These are phyloP conservation scores for Ormyrus thymus DNA, from an alignment of 2,888 invertebrate genomes.

Conservation along the genomic window DNA sequence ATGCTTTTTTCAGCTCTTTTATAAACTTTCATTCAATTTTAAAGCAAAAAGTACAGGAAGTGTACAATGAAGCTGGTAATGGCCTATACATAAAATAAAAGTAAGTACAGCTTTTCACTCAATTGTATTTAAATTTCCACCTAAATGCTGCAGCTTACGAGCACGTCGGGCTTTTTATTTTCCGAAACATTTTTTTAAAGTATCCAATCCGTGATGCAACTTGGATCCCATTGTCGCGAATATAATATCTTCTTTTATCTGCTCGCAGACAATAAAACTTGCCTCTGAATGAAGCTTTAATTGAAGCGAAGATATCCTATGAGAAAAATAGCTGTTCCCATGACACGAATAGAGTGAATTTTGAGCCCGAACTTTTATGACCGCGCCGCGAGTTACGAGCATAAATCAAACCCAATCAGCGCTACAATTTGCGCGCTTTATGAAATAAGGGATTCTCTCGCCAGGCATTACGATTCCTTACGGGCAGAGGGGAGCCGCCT, in stretches of 20 bases:
- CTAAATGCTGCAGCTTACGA: constrained; percentile 10
- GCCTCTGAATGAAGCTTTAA: neutral
- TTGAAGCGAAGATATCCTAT: too few relatives aligned
- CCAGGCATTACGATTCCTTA: constrained; percentile 18
- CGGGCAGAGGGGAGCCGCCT: neutral
- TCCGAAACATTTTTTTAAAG: neutral
- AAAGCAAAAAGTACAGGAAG: too few relatives aligned
- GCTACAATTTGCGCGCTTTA: constrained; percentile 8
- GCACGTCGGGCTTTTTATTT: neutral
- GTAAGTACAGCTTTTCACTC: constrained; percentile 33
- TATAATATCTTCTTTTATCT: too few relatives aligned
- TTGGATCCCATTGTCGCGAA: too few relatives aligned
- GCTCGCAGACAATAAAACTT: too few relatives aligned
- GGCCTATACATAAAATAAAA: constrained; percentile 11
- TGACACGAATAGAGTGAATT: constrained; percentile 20
- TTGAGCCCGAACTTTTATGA: constrained; percentile 33
- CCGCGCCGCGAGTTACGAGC: constrained; percentile 8
- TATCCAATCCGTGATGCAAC: too few relatives aligned
- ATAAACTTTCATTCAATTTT: too few relatives aligned
- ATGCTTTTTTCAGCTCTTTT: neutral
- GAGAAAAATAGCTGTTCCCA: neutral
- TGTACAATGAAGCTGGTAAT: neutral
- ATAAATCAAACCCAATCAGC: constrained; percentile 45
- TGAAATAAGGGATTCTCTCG: constrained; percentile 12
- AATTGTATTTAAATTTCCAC: constrained; percentile 50